Evolutionary conservation across 1,140 invertebrate species (phyloP), one percentile per base, ranked within the genome.

Genomic region (Drosophila pseudoananassae): DNA sequence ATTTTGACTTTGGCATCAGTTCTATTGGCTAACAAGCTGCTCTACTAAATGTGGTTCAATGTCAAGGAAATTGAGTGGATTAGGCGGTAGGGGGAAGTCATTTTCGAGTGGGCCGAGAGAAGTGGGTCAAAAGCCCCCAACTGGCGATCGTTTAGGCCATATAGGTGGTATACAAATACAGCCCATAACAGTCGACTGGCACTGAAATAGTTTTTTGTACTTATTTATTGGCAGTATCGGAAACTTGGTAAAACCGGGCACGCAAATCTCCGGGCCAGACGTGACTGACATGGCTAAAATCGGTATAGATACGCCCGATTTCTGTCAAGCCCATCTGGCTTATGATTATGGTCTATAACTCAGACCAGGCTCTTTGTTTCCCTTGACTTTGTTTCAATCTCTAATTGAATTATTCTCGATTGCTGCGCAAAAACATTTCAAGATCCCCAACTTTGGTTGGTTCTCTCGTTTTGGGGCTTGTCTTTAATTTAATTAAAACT

Each of bases 401-500:
- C 20, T 68, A 68, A 68, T 69, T 69, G 50, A 68, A 69, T 56
- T 69, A 69, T 69, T 49, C 63, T 64, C 38, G 59, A 66, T 66
- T 64, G 46, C 59, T 45, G 59, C 59, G 58, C 63, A 45, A 64
- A 64, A 63, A 46, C 40, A 23, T n/a, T 57, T n/a, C 17, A 15
- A n/a, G 23, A n/a, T n/a, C 23, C 14, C 14, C 20, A 68, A 53
- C 23, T 7, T 47, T 47, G 33, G 29, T 20, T n/a, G 65, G 54
- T 29, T 38, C 31, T 47, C 50, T 69, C 27, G 66, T 40, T 69
- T 58, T 66, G 43, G 49, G 33, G 59, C 36, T 76, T 47, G 49
- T 76, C 60, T 78, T 84, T 84, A 84, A 84, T 83, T 83, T 69
- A 80, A 84, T 85, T 84, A 79, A 79, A 76, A 79, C 63, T 52